Base-by-base conservation (phyloP, 2,797 vertebrate genomes). In the Melanotaenia trifasciata region DNA sequence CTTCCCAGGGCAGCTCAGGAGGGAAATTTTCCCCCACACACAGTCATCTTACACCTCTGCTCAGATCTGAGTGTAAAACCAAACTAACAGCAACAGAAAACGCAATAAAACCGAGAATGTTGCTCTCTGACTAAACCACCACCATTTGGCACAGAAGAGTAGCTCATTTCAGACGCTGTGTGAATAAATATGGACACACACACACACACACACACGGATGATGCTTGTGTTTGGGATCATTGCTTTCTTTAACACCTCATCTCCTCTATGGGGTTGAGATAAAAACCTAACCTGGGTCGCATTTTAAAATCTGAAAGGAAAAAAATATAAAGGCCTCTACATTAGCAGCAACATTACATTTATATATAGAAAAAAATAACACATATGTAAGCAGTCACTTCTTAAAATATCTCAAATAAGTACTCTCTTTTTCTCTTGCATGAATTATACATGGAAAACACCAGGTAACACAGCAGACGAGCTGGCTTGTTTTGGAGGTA, bases 341-440 rank as follows among this genome's bases (percentile, higher is more conserved):
- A 69, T 72, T 62, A 92, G 92, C 90, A 93, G 89, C 89, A 76
- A 62, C 56, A 60, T 78, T 80, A 78, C 84, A 92, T 84, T 80
- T 84, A 78, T 65, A 57, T 72, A 78, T 69, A 53, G 71, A 61
- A 76, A 66, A 50, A 32, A 5, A 57, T 13, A 32, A 33, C 3
- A 57, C 26, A 18, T 9, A 43, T 64, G 65, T 30, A 61, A 51
- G 40, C 54, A 64, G 16, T 57, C 14, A 66, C 13, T 10, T 64
- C 65, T 67, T 50, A 77, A 87, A 79, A 71, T 0, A 20, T 80
- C 47, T 67, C 45, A 85, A 76, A 72, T 47, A 70, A 73, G n/a
- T 24, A 73, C 16, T 24, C 35, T 53, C 58, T 9, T 35, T 43
- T 28, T 18, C 14, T 43, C 40, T 24, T 38, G 10, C 20, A 38